Base-by-base conservation (phyloP, 2,113 vertebrate genomes). In the Oreochromis niloticus region DNA sequence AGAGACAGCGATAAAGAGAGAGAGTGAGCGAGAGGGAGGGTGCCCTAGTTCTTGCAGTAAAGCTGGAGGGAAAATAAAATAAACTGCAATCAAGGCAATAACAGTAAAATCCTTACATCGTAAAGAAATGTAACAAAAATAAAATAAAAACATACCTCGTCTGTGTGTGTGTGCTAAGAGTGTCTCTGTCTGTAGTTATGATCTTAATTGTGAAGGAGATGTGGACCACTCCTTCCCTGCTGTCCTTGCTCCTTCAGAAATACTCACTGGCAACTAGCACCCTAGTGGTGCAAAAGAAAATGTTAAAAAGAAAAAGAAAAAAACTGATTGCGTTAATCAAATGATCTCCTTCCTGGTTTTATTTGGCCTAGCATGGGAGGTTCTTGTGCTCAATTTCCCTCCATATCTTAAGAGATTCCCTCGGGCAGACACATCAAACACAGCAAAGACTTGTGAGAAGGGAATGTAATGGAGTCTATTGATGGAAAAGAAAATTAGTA, bases 41-140 rank as follows among this genome's bases (percentile, higher is more conserved):
- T 94, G 94, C 34, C 94, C 95, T 95, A 95, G 63, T 95, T 96
- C 68, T 88, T 89, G 87, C 85, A 84, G 80, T 93, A 85, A 93
- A 94, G 87, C 89, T 85, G 83, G 75, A 89, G 34, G 66, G 59
- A 82, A 80, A 86, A 88, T 92, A 83, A 88, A 94, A 94, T 90
- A 81, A 87, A 88, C 87, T 84, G 88, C 89, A 91, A 90, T 92
- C 89, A 88, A 85, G 80, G 84, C 85, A 87, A 90, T 92, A 93
- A 89, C 85, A 88, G 30, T 92, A 87, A 93, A 94, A 91, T 43
- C 75, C 55, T 85, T 56, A 41, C 66, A 85, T 79, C 10, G 6
- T 52, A 4, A 75, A 55, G 39, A 83, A 86, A 86, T 83, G 83
- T 87, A 68, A 50, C 34, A 48, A 27, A 57, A 73, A 83, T 55